Percentiles rank a stretch among this genome's conserved stretches.
Evolutionary conservation across 2,113 vertebrate species (phyloP).

Genomic region (Mesoclemmys tuberculata): DNA sequence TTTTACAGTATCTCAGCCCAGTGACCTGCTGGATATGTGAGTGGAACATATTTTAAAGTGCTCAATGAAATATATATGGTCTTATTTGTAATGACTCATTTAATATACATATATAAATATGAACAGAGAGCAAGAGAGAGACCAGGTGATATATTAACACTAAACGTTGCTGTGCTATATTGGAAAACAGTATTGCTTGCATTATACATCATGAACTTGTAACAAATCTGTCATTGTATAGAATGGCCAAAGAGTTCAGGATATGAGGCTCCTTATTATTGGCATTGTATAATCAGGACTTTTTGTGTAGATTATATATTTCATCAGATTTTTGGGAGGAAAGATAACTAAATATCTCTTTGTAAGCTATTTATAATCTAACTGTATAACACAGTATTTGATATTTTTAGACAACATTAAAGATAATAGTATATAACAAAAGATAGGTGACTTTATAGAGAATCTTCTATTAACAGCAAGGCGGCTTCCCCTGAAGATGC

Average conservation of each 20-base stretch:
- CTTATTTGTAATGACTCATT: not conserved
- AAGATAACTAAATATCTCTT: not conserved
- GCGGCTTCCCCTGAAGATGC: not conserved
- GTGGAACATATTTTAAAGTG: not conserved
- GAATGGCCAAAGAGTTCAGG: not conserved
- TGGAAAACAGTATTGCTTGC: not conserved
- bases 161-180: not conserved
- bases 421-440: constrained; percentile 1
- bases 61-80: not conserved
- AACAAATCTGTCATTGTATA: not conserved
- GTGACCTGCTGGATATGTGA: not conserved
- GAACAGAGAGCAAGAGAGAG: not conserved
- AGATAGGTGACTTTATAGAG: not conserved
- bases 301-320: not conserved
- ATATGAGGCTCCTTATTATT: not conserved
- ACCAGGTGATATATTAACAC: not conserved
- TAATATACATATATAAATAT: not conserved
- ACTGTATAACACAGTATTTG: not conserved
- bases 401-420: not conserved
- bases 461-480: not conserved
- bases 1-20: not conserved
- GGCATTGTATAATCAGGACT: not conserved
- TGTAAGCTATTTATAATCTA: not conserved
- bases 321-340: not conserved
- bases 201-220: not conserved